Base-by-base conservation (phyloP, 2,113 vertebrate genomes). In the Lutjanus erythropterus region DNA sequence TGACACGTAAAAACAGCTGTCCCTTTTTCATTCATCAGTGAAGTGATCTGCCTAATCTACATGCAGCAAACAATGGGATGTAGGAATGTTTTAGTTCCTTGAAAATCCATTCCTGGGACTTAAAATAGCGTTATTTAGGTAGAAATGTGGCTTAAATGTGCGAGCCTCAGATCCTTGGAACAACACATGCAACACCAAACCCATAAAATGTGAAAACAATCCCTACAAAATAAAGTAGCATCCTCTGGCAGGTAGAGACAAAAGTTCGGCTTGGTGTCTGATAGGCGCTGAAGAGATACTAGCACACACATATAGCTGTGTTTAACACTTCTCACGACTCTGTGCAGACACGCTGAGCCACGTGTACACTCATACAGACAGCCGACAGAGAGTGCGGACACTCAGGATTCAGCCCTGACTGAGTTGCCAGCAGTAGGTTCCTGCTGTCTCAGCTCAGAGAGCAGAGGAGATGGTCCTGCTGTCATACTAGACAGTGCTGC, bases 381-480 rank as follows among this genome's bases (percentile, higher is more conserved):
- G 70, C 82, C 50, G 71, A 58, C 75, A 64, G 62, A n/a, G 33
- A 19, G 71, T n/a, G 71, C 27, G 67, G 66, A 71, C 71, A 53
- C 23, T 67, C 60, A 21, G 66, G 59, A 71, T 27, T 70, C 69
- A 6, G 53, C 62, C 29, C 21, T 46, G 79, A 67, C 46, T 33
- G 37, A 58, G 70, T n/a, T 23, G 21, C 70, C 64, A 53, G 39
- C 53, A 66, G 76, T 49, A 50, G 76, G 41, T 64, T 74, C 62
- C 31, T 60, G 74, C 81, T 78, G 73, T 61, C 72, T 80, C 81
- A 80, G 77, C 85, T 80, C 65, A 3, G 33, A 39, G 37, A 53
- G 71, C 58, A 47, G 52, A 16, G 16, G 23, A 75, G 16, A 39
- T 33, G n/a, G 70, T 18, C 1, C 47, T 23, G 39, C 66, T 47